phyloP scores from a whole-genome alignment of 2,113 vertebrate species.

The Vanacampus margaritifer region DNA sequence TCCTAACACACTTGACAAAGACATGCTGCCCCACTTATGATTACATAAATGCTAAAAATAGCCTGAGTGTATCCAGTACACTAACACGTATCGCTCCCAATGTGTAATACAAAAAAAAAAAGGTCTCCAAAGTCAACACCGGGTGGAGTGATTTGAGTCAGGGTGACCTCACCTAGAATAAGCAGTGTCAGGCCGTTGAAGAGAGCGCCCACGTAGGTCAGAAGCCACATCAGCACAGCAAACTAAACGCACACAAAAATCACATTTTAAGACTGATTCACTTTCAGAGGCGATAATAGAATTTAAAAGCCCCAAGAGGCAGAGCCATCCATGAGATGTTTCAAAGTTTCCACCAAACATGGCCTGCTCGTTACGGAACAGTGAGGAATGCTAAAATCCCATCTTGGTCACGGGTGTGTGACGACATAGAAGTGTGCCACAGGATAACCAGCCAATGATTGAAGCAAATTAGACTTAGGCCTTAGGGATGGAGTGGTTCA shows the following conservation, averaged over 20 bases:
- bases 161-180: slow-evolving; percentile 85
- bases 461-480: no score
- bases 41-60: slow-evolving; percentile 12
- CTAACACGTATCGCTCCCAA: neutral
- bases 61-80: slow-evolving; percentile 1
- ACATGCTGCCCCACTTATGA: slow-evolving; percentile 3
- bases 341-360: neutral
- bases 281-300: neutral
- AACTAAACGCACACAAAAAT: slow-evolving; percentile 80
- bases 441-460: neutral
- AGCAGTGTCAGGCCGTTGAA: slow-evolving; percentile 98
- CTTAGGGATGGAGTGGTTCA: no score
- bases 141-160: neutral
- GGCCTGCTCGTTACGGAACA: neutral
- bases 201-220: slow-evolving; percentile 96
- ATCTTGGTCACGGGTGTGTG: neutral
- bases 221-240: slow-evolving; percentile 98
- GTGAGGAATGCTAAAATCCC: neutral
- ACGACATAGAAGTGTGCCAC: neutral
- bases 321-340: neutral
- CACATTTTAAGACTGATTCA: neutral
- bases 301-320: neutral
- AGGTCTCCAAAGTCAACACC: neutral
- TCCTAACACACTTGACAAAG: slow-evolving; percentile 1
- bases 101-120: neutral